Conservation (phyloP, 2,113 vertebrate species). For the Datnioides undecimradiatus region DNA sequence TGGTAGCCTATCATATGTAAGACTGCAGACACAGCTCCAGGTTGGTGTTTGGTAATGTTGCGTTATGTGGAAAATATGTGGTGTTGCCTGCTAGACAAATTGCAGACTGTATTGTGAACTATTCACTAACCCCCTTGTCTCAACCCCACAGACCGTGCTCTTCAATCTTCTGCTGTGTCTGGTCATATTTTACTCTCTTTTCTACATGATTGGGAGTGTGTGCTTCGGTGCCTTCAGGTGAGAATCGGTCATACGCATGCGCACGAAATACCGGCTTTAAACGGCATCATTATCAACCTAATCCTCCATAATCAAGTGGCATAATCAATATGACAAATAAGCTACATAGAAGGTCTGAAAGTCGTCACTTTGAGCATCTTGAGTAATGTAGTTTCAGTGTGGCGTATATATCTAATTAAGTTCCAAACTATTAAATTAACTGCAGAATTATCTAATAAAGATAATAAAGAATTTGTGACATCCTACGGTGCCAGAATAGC, state of each 20-base stretch:
- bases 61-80: background rate
- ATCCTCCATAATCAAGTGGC: background rate
- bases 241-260: conserved; percentile 58
- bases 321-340: background rate
- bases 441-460: background rate
- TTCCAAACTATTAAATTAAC: background rate
- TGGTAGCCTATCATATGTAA: background rate
- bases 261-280: background rate
- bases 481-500: background rate
- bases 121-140: background rate
- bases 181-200: conserved; percentile 87
- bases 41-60: background rate
- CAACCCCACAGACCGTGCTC: conserved; percentile 81
- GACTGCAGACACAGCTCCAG: background rate
- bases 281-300: background rate
- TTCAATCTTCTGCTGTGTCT: conserved; percentile 86
- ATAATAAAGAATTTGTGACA: background rate
- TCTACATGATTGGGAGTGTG: conserved; percentile 86
- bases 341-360: background rate
- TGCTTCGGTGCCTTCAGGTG: conserved; percentile 87
- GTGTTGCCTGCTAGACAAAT: background rate
- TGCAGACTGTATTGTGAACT: background rate
- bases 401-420: background rate
- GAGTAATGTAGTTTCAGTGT: background rate
- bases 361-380: background rate